A percentile compares a stretch with the other conserved stretches of the same genome.
phyloP scores from a whole-genome alignment of 2,888 invertebrate species.

The Allolobophora icterica region DNA sequence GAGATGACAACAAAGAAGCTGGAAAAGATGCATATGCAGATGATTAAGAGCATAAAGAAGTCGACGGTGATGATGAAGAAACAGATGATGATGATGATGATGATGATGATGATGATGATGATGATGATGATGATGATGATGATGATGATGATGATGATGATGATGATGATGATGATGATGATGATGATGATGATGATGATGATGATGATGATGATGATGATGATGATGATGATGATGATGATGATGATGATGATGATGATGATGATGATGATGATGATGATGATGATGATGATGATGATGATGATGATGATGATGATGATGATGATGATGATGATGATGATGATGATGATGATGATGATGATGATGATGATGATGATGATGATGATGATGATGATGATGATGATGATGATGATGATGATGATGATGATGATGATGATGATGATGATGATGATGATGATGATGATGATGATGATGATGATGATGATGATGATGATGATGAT shows the following conservation, averaged over 20 bases:
- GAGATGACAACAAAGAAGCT: too few species aligned
- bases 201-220: conserved; percentile 11
- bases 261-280: background rate
- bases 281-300: background rate
- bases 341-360: background rate
- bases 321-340: background rate
- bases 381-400: background rate
- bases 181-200: conserved; percentile 17
- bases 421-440: background rate
- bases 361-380: background rate
- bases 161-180: conserved; percentile 1
- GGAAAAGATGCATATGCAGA: background rate
- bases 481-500: background rate
- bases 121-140: background rate
- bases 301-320: background rate
- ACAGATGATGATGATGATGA: background rate
- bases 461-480: background rate
- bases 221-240: conserved; percentile 17
- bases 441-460: background rate
- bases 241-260: background rate
- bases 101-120: background rate
- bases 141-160: background rate
- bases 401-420: background rate
- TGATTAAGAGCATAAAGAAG: background rate
- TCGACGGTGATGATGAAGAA: background rate